Evolutionary conservation across 1,140 invertebrate species (phyloP).

Genomic region (Nasonia longicornis): DNA sequence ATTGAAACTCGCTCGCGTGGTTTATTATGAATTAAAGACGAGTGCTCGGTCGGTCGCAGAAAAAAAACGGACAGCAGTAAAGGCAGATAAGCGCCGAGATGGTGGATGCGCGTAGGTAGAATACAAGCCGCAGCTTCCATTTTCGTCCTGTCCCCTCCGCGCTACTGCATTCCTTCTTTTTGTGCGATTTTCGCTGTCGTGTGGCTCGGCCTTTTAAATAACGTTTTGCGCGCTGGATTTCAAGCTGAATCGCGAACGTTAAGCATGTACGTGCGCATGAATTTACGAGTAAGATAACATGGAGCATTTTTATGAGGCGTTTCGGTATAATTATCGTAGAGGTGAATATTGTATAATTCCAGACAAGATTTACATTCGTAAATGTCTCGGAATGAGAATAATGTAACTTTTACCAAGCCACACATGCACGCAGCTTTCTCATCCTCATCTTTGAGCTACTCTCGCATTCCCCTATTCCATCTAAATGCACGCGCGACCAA

Average conservation of each 20-base stretch:
- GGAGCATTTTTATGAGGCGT: neutral
- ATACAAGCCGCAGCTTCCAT: constrained; percentile 42
- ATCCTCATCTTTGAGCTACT: no score
- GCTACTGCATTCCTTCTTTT: constrained; percentile 45
- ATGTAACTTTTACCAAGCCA: no score
- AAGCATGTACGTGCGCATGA: neutral
- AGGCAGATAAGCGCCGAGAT: constrained; percentile 53
- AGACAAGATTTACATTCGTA: neutral
- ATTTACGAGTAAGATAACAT: neutral
- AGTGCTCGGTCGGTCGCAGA: constrained; percentile 46
- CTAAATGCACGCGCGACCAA: neutral
- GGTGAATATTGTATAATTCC: neutral
- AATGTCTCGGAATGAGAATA: no score
- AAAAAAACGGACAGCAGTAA: constrained; percentile 58
- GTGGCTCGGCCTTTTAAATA: constrained; percentile 42
- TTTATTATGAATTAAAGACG: constrained; percentile 64
- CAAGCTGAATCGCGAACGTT: neutral
- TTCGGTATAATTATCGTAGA: neutral
- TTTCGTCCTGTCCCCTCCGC: constrained; percentile 44
- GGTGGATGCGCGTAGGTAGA: constrained; percentile 16
- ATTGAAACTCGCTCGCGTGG: constrained; percentile 55
- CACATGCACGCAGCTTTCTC: no score
- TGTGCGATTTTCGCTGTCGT: constrained; percentile 44
- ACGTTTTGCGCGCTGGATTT: constrained; percentile 48
- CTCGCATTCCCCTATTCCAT: neutral